A percentile compares a stretch with the other conserved stretches of the same genome.
phyloP scores from a whole-genome alignment of 2,797 vertebrate species.

The Sandelia bainsii region DNA sequence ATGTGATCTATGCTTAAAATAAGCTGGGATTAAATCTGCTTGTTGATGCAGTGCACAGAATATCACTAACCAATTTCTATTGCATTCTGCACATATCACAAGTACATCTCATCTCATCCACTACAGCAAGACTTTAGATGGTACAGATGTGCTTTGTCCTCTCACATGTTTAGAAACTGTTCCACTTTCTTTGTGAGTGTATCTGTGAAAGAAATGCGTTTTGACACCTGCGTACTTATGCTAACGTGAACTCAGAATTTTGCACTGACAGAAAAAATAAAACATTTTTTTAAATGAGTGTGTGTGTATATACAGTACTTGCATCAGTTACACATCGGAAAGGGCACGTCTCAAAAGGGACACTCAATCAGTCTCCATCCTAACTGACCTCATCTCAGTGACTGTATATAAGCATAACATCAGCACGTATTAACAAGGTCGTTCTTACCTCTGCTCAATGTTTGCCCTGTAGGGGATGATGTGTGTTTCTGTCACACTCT shows the following conservation, averaged over 20 bases:
- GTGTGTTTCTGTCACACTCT: conserved; percentile 45
- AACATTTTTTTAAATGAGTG: conserved; percentile 11
- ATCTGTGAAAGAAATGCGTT: conserved; percentile 37
- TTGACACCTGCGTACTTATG: conserved; percentile 52
- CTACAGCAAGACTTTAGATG: conserved; percentile 30
- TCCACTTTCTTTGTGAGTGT: conserved; percentile 19
- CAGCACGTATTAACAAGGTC: conserved; percentile 34
- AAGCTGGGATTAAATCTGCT: conserved; percentile 37
- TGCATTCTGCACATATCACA: conserved; percentile 11
- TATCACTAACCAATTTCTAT: conserved; percentile 16
- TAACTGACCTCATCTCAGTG: conserved; percentile 34
- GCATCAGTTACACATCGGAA: conserved; percentile 38
- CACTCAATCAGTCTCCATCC: conserved; percentile 48
- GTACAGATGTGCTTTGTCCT: conserved; percentile 10
- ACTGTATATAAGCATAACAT: conserved; percentile 64
- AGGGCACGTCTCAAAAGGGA: conserved; percentile 49
- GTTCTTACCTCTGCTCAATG: conserved; percentile 58
- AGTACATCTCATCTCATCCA: conserved; percentile 20
- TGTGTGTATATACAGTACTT: conserved; percentile 11
- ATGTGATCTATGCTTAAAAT: conserved; percentile 50
- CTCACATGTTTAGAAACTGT: conserved; percentile 22
- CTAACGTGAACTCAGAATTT: conserved; percentile 63
- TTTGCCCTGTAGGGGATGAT: conserved; percentile 35
- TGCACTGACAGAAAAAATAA: conserved; percentile 73
- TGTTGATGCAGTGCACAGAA: conserved; percentile 32